Base-by-base conservation (phyloP, 1,140 invertebrate species). In the Tribolium castaneum region DNA sequence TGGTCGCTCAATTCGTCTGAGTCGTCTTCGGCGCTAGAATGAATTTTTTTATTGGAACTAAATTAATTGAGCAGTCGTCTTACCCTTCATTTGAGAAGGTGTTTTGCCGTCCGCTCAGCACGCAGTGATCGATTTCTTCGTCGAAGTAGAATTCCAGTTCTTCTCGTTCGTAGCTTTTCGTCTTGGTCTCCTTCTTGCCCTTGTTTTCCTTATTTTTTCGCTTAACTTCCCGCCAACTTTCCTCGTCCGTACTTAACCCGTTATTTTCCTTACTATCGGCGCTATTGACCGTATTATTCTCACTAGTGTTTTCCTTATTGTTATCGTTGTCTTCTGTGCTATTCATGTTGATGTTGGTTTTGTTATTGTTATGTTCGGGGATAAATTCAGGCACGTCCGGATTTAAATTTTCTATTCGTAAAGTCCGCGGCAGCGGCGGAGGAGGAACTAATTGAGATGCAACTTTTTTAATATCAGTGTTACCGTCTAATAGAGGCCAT, bases 141-240 rank as follows among this genome's bases (percentile, higher is more conserved):
- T 99, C 98, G 88, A 99, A 98, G 88, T 98, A 94, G 88, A 99
- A 99, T 86, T 98, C 95, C 75, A 99, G 87, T 86, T 99, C 97
- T 87, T 97, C 96, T 77, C 93, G 90, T 86, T 93, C 91, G 49
- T 79, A 45, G 22, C 75, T 77, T 74, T 83, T 84, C 45, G 70
- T 75, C 87, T 88, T 76, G 76, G 78, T 80, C 85, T 87, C 76
- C 81, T 85, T 83, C 62, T 83, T 85, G 2, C 86, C 84, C 74
- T 83, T 86, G 39, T 86, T 87, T 86, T 90, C 84, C 54, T 83
- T 83, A 54, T 80, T 82, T 80, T 85, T 85, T 30, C 85, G 78
- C 66, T 84, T 85, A 3, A 86, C 85, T 81, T 86, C 84, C 14
- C 72, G 56, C 85, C 85, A 86, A 75, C 70, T 81, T 56, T 85